Base-by-base conservation (phyloP, 2,888 invertebrate species). In the Deilephila elpenor region DNA sequence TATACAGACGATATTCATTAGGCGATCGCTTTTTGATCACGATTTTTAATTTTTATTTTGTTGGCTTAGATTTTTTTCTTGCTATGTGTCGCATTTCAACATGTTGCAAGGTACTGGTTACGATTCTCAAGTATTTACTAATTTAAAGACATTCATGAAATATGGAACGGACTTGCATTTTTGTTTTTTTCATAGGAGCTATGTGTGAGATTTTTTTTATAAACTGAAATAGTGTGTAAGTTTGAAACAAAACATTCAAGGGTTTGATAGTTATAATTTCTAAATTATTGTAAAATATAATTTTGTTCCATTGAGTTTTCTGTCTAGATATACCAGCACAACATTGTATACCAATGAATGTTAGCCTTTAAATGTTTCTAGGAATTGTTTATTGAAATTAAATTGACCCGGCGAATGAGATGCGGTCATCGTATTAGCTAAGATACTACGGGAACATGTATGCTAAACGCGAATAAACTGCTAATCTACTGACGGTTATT, bases 311-410 rank as follows among this genome's bases (percentile, higher is more conserved):
- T 44, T 14, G 5, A 64, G 25, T 25, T 37, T 25, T 60, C 4
- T 29, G 60, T 25, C 8, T 29, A 14, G 44, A 8, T 14, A 51
- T 25, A 25, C 17, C 25, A 17, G 8, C 17, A 25, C 25, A 67
- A 4, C 44, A 25, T 61, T 61, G 29, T 51, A 5, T 51, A 67
- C 67, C 1, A 51, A n/a, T 25, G 17, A n/a, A 62, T 32, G 32
- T 62, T 62, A 34, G 14, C 44, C 17, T 5, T 56, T 56, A 56
- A 44, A 25, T 34, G 51, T 44, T 51, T 20, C 14, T 67, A 17
- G 44, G 51, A 67, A 67, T 67, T 67, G 6, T 67, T 67, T 67
- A 67, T 67, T 51, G 67, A 67, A 67, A 67, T 67, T 67, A 67
- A 67, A 67, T 17, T 67, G 51, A 67, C 67, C 67, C 51, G 44